Evolutionary conservation across 2,113 vertebrate species (phyloP).

Genomic region (Panthera leo): DNA sequence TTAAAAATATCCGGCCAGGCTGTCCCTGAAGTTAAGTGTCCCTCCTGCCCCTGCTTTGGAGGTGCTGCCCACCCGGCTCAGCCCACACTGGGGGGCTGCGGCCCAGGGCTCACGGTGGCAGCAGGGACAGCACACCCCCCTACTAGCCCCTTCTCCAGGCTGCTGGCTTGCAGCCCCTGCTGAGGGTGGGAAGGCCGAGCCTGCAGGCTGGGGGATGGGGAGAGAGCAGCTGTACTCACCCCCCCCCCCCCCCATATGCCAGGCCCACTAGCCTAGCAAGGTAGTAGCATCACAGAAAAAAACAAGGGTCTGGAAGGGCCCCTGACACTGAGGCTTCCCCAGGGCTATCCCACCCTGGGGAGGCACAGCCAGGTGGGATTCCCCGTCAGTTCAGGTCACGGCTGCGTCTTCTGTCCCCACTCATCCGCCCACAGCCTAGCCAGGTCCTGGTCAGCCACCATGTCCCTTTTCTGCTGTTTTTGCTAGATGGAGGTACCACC

Average conservation of each 20-base stretch:
- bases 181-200: background rate
- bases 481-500: background rate
- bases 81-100: background rate
- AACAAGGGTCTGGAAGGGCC: slow-evolving; percentile 21
- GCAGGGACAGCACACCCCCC: background rate
- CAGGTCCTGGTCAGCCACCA: background rate
- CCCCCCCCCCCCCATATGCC: background rate
- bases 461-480: background rate
- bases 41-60: background rate
- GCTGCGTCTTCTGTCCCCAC: background rate
- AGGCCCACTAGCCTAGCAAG: background rate
- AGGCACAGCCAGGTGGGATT: background rate
- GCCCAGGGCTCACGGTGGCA: background rate
- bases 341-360: background rate
- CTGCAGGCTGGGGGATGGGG: background rate
- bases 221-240: background rate
- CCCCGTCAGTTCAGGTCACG: background rate
- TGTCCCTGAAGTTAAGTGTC: background rate
- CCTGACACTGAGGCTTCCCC: background rate
- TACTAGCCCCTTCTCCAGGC: background rate
- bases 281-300: background rate
- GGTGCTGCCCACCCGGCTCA: background rate
- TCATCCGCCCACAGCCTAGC: background rate
- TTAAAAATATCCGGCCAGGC: background rate
- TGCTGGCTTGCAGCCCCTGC: background rate